Percentiles rank a stretch among this genome's conserved stretches.
Conservation (phyloP, 2,113 vertebrate species). For the Xyliphius kryptos region DNA sequence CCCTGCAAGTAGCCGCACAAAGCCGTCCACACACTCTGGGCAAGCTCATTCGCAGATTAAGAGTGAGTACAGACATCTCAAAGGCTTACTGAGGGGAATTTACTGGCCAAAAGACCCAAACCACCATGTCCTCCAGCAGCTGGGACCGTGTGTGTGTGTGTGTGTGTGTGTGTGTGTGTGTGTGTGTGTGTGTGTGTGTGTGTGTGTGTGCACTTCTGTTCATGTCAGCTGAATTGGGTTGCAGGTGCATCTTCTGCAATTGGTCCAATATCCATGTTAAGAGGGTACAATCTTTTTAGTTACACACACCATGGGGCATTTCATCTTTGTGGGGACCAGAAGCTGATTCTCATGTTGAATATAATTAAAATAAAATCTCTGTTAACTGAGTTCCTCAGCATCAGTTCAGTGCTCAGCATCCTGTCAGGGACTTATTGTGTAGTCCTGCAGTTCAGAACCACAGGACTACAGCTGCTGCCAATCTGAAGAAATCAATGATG, state of each 20-base stretch:
- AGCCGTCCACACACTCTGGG: constrained; percentile 32
- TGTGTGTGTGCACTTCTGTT: constrained; percentile 23
- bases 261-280: neutral
- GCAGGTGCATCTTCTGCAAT: constrained; percentile 37
- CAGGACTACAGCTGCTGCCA: too few relatives aligned
- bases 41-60: constrained; percentile 28
- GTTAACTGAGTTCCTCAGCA: too few relatives aligned
- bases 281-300: neutral
- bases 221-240: constrained; percentile 12
- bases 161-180: constrained; percentile 27
- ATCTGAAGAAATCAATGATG: too few relatives aligned
- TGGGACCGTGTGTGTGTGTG: constrained; percentile 13
- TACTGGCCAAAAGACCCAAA: constrained; percentile 24
- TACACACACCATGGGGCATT: too few relatives aligned
- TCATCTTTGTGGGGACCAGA: neutral
- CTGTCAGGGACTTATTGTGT: too few relatives aligned
- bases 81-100: constrained; percentile 26
- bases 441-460: too few relatives aligned
- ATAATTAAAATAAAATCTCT: too few relatives aligned
- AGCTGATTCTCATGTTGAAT: neutral
- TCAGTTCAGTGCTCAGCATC: too few relatives aligned
- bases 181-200: constrained; percentile 27
- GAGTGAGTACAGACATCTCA: constrained; percentile 33
- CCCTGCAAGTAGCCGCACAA: constrained; percentile 28
- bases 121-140: constrained; percentile 19